phyloP scores from a whole-genome alignment of 2,113 vertebrate species.

The Chloropsis cyanopogon region DNA sequence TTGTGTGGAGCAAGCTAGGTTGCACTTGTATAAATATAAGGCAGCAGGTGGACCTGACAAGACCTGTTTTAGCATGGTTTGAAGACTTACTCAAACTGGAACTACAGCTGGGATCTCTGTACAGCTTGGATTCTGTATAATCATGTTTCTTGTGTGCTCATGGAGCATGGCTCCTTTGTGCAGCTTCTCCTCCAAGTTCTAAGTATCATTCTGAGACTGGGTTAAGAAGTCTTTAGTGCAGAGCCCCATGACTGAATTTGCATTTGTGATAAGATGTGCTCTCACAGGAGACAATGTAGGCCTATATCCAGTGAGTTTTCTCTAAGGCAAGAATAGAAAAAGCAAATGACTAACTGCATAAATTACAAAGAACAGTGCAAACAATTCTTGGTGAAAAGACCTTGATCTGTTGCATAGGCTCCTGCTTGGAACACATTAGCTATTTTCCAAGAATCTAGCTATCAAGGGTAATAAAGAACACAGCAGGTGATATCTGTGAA shows the following conservation, averaged over 20 bases:
- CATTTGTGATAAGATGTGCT: neutral
- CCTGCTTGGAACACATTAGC: neutral
- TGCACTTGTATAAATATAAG: neutral
- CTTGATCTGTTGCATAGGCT: neutral
- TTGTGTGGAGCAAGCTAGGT: neutral
- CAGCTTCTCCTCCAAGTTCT: neutral
- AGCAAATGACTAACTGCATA: neutral
- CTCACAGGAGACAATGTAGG: neutral
- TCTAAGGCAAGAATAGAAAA: neutral
- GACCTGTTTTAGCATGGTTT: neutral
- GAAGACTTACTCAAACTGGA: neutral
- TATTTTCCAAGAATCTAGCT: neutral
- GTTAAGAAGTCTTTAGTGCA: neutral
- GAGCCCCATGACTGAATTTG: neutral
- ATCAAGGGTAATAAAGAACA: neutral
- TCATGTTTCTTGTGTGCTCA: neutral
- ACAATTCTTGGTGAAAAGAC: neutral
- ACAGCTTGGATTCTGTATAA: neutral
- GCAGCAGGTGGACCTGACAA: neutral
- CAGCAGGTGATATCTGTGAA: neutral
- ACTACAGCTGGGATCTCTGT: neutral
- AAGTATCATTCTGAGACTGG: neutral
- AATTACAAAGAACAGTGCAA: neutral
- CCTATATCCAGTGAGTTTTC: neutral
- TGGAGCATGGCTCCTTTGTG: neutral